Conservation (phyloP, 2,888 invertebrate genomes). For the Polydesmus complanatus region DNA sequence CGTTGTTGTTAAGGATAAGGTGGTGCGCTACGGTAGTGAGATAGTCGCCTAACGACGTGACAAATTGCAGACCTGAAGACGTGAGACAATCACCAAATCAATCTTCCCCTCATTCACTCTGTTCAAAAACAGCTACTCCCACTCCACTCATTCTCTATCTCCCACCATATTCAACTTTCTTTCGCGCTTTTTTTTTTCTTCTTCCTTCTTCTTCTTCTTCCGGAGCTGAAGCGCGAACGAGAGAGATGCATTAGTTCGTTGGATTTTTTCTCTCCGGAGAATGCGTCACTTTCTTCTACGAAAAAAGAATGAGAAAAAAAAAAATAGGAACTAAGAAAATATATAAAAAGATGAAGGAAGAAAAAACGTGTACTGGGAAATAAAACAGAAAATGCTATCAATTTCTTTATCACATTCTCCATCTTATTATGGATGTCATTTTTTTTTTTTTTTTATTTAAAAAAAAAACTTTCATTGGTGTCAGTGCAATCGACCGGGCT, state of each 20-base stretch:
- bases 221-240: too few relatives aligned
- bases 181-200: too few relatives aligned
- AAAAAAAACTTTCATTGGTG: not conserved
- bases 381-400: not conserved
- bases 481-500: not conserved
- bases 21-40: not conserved
- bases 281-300: not conserved
- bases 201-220: too few relatives aligned
- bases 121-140: not conserved
- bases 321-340: not conserved
- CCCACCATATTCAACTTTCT: too few relatives aligned
- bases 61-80: not conserved
- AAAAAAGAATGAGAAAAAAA: not conserved
- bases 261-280: not conserved
- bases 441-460: not conserved
- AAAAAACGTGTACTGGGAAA: not conserved
- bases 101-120: not conserved
- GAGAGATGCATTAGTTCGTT: not conserved
- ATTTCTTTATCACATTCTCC: not conserved
- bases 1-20: not conserved
- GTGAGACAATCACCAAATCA: not conserved
- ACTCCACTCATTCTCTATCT: too few relatives aligned
- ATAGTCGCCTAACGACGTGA: not conserved
- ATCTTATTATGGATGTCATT: not conserved
- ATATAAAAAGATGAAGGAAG: not conserved